Evolutionary conservation across 2,113 vertebrate species (phyloP).

Genomic region (Mionectes macconnelli): DNA sequence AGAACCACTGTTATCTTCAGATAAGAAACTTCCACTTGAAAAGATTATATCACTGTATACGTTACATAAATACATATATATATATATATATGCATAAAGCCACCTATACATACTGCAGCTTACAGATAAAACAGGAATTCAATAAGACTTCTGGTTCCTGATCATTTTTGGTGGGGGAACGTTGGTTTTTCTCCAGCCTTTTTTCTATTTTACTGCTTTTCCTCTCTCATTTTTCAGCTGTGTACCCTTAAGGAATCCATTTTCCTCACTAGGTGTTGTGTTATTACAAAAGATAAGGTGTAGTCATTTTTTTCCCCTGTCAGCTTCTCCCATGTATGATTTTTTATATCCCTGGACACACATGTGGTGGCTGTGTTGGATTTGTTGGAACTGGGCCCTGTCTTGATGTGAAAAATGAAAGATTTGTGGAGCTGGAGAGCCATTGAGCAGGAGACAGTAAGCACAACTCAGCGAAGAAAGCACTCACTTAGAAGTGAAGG

Average conservation of each 20-base stretch:
- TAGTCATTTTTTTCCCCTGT: neutral
- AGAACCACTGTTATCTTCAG: neutral
- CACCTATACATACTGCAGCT: neutral
- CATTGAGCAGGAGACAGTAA: neutral
- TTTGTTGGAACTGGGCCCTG: neutral
- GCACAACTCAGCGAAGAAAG: neutral
- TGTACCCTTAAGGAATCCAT: neutral
- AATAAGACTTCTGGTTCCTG: neutral
- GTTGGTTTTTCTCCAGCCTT: neutral
- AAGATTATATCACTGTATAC: neutral
- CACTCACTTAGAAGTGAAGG: neutral
- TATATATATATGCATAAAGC: neutral
- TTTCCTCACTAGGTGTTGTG: neutral
- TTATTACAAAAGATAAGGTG: neutral
- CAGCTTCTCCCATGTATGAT: neutral
- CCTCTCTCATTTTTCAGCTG: neutral
- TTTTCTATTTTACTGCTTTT: neutral
- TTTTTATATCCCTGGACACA: neutral
- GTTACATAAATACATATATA: fast-evolving
- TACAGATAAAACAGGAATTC: neutral
- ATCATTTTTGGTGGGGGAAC: neutral
- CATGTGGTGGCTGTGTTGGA: neutral
- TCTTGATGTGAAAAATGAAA: neutral
- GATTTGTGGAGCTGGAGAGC: neutral
- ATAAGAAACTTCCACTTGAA: neutral